Evolutionary conservation across 1,140 invertebrate species (phyloP), one percentile per base, ranked within the genome.

Genomic region (Zaprionus nigranus): DNA sequence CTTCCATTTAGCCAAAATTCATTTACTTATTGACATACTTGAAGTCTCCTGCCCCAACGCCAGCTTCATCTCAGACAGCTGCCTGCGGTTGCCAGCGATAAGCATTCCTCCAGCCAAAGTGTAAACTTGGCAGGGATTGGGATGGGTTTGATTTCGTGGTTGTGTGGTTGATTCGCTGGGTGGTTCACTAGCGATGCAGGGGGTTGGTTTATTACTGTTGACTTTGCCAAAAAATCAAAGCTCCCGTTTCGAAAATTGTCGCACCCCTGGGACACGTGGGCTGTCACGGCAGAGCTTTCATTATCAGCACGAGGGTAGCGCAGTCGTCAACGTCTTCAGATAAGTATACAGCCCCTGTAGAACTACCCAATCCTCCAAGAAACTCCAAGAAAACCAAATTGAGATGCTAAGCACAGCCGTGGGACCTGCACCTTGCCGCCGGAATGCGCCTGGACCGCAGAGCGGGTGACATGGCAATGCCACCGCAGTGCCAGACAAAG

Each of bases 21-120:
- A 86, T 86, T 87, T 82, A 87, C 82, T 74, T 86, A 82, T 79
- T 82, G 79, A 82, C 82, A 82, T 84, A 84, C 65, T 64, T 56
- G 51, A 68, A 84, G 75, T 76, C 78, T 70, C 69, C 51, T 7
- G 0, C 40, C 17, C 40, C 20, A 5, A 0, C 46, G 13, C 11
- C 46, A 22, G 11, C 46, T 51, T 1, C 46, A 12, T 20, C 11
- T 51, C 1, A n/a, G n/a, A n/a, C 3, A 5, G 20, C 22, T 51
- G 46, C 46, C 46, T 75, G 82, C 72, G 73, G 54, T 69, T 61
- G 36, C 59, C 71, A 9, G 40, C 40, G 81, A 83, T 83, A 83
- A 83, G 62, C 51, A 66, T 62, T 66, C 59, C 15, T 30, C 22
- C 22, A 28, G 59, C 24, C 40, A 46, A 46, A 43, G 26, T 66